Evolutionary conservation across 2,113 vertebrate genomes (phyloP).

Genomic region (Nyctibius bracteatus): DNA sequence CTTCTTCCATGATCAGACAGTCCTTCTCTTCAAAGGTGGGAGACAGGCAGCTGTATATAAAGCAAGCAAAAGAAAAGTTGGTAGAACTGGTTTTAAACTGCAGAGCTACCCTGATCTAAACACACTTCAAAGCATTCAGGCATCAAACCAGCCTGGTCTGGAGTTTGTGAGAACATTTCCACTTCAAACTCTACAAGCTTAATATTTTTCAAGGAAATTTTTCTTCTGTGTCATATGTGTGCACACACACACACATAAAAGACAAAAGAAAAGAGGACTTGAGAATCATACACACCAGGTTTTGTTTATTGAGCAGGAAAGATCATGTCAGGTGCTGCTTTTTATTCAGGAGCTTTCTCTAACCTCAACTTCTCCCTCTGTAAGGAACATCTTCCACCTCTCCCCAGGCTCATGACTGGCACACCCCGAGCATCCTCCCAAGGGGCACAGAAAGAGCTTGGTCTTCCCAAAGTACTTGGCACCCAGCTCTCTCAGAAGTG

Average conservation of each 20-base stretch:
- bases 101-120: neutral
- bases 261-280: neutral
- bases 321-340: neutral
- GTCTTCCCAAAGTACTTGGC: rapidly evolving
- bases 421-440: rapidly evolving
- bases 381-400: neutral
- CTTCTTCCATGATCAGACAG: neutral
- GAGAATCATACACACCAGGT: neutral
- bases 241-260: neutral
- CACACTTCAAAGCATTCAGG: neutral
- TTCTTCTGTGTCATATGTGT: neutral
- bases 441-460: too few relatives aligned
- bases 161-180: neutral
- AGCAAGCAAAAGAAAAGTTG: neutral
- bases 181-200: neutral
- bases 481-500: neutral
- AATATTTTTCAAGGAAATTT: neutral
- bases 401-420: neutral
- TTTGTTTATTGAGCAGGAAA: neutral
- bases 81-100: neutral
- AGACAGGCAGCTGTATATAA: rapidly evolving
- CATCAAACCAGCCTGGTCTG: neutral
- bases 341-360: neutral
- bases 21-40: neutral
- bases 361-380: neutral